These are phyloP conservation scores for Orgyia antiqua DNA, from an alignment of 2,888 invertebrate species.

Conservation along the genomic window DNA sequence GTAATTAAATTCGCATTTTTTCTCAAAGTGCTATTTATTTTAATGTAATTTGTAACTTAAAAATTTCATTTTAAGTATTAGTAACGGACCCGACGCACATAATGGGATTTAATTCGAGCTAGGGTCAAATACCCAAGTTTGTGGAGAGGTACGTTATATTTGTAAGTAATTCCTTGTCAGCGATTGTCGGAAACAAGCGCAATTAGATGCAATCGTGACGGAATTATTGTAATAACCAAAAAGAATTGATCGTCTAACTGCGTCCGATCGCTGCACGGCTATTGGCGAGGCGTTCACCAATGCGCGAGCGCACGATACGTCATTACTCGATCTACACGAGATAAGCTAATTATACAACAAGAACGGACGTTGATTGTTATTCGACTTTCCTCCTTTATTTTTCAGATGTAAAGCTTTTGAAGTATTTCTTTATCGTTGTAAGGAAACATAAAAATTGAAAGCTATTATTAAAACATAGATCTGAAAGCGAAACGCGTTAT, in stretches of 20 bases:
- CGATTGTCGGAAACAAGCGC: constrained; percentile 65
- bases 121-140: too few species aligned
- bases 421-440: constrained; percentile 27
- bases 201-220: constrained; percentile 72
- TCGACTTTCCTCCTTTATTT: constrained; percentile 52
- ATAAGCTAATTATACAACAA: constrained; percentile 69
- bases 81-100: too few species aligned
- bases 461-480: constrained; percentile 49
- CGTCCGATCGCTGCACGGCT: constrained; percentile 49
- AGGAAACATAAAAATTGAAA: constrained; percentile 34
- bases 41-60: too few species aligned
- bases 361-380: constrained; percentile 52
- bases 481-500: constrained; percentile 45
- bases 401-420: constrained; percentile 56
- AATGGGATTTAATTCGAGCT: too few species aligned
- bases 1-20: too few species aligned
- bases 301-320: constrained; percentile 62
- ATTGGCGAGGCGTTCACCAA: constrained; percentile 68
- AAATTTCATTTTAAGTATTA: too few species aligned
- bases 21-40: too few species aligned
- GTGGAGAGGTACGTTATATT: too few species aligned
- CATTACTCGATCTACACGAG: constrained; percentile 58
- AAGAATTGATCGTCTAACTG: constrained; percentile 69
- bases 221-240: constrained; percentile 77
- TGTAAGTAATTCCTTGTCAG: constrained; percentile 47